Evolutionary conservation across 2,888 invertebrate species (phyloP), one percentile per base, ranked within the genome.

Genomic region (Nemoura dubitans): DNA sequence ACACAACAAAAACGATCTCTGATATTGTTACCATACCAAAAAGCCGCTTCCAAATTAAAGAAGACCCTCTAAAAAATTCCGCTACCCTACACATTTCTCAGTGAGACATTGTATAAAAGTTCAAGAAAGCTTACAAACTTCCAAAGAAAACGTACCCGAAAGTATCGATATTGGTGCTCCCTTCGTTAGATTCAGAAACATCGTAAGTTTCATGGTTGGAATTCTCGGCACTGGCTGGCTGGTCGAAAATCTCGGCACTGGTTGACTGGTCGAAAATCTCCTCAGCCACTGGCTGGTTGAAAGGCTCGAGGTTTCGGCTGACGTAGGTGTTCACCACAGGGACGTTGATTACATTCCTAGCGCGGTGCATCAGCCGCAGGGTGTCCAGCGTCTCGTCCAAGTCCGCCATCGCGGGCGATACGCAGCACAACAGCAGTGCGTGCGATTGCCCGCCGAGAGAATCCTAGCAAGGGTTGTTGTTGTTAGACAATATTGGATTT

Each of bases 401-500:
- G 91, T 95, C 94, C 88, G 94, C 92, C 87, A 95, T 93, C 88
- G 95, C 92, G 21, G 95, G 95, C 77, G 96, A 95, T n/a, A 95
- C 93, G 89, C 96, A 96, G 86, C 95, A 94, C 87, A 96, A 94
- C 0, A 96, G 92, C 91, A 96, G 92, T 0, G 96, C 96, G 89
- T 95, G 95, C 0, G 96, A 95, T 89, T 95, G 93, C 0, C 96
- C 96, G 16, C 96, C 96, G 91, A 96, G 95, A 0, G 96, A 95
- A 90, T 96, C 96, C 91, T 95, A n/a, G 93, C 0, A 95, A 91
- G 91, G 95, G 93, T 78, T 78, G 10, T 26, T 1, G 36, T 10
- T 6, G 36, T 36, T 36, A 95, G 95, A 86, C 6, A 83, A 78
- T 28, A n/a, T 78, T 78, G n/a, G n/a, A n/a, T n/a, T n/a, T n/a